These are phyloP conservation scores for Fulmarus glacialis DNA, from an alignment of 2,113 vertebrate species.

Conservation along the genomic window DNA sequence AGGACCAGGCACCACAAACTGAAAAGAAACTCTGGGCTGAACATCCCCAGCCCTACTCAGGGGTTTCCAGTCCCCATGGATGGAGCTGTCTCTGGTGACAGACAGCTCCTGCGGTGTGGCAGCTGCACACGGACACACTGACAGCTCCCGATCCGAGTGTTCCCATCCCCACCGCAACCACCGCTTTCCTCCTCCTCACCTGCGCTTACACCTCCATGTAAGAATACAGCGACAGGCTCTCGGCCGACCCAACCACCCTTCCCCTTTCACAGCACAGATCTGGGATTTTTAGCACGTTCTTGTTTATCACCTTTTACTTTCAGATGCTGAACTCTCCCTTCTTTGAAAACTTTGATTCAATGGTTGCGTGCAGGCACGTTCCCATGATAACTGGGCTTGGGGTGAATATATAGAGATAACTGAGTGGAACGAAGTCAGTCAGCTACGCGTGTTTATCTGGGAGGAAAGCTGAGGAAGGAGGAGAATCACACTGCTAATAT, in stretches of 20 bases:
- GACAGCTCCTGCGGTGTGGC: not conserved
- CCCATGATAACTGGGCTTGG: not conserved
- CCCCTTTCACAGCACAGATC: not conserved
- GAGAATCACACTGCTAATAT: not conserved
- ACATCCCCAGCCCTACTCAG: not conserved
- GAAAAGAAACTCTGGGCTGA: not conserved
- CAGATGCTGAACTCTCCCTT: not conserved
- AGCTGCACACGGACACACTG: fast-evolving
- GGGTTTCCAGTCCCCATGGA: not conserved
- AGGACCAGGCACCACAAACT: not conserved
- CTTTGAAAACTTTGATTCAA: not conserved
- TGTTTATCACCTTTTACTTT: not conserved
- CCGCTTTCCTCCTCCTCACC: not conserved
- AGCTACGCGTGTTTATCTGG: not conserved
- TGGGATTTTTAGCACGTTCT: not conserved
- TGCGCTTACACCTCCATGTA: not conserved
- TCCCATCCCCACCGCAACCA: not conserved
- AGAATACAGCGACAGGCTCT: fast-evolving
- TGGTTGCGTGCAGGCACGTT: not conserved
- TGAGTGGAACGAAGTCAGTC: not conserved
- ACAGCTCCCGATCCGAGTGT: not conserved
- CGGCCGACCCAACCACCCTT: fast-evolving
- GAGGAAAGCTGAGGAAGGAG: not conserved
- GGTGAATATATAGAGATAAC: not conserved
- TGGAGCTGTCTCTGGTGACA: not conserved